These are phyloP conservation scores for Galeruca laticollis DNA, from an alignment of 2,888 invertebrate species.

Conservation along the genomic window DNA sequence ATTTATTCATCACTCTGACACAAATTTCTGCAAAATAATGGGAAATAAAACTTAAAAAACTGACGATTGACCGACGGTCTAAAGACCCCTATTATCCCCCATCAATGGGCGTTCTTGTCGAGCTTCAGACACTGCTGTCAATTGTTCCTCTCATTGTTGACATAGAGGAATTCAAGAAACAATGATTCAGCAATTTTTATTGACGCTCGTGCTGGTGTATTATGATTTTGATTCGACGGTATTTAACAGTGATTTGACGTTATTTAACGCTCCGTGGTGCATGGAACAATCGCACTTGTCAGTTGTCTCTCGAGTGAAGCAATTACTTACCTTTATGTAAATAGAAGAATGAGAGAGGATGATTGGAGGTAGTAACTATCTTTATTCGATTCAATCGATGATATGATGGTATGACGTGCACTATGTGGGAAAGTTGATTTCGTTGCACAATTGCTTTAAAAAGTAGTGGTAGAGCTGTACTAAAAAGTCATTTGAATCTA, in stretches of 20 bases:
- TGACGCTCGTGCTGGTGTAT: slow-evolving; percentile 27
- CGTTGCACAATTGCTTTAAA: no score
- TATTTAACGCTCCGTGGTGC: slow-evolving; percentile 31
- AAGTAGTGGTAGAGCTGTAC: no score
- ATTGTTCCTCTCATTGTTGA: slow-evolving; percentile 35
- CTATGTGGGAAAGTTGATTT: no score
- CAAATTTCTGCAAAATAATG: not conserved
- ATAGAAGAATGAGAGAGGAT: slow-evolving; percentile 15
- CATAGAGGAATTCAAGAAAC: slow-evolving; percentile 36
- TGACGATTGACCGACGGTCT: not conserved
- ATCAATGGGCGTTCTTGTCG: slow-evolving; percentile 18
- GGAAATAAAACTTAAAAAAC: not conserved
- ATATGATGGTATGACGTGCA: not conserved
- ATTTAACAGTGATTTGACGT: slow-evolving; percentile 38
- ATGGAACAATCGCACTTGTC: slow-evolving; percentile 40
- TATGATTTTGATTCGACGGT: slow-evolving; percentile 34
- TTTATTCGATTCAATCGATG: not conserved
- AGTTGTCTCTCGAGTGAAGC: slow-evolving; percentile 38
- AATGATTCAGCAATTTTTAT: slow-evolving; percentile 31
- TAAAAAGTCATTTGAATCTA: no score
- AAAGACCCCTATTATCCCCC: slow-evolving; percentile 19
- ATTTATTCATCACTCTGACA: not conserved
- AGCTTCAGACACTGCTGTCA: slow-evolving; percentile 31
- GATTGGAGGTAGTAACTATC: slow-evolving; percentile 23
- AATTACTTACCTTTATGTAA: slow-evolving; percentile 36